phyloP scores from a whole-genome alignment of 2,888 invertebrate species.

The Lochmaea capreae region DNA sequence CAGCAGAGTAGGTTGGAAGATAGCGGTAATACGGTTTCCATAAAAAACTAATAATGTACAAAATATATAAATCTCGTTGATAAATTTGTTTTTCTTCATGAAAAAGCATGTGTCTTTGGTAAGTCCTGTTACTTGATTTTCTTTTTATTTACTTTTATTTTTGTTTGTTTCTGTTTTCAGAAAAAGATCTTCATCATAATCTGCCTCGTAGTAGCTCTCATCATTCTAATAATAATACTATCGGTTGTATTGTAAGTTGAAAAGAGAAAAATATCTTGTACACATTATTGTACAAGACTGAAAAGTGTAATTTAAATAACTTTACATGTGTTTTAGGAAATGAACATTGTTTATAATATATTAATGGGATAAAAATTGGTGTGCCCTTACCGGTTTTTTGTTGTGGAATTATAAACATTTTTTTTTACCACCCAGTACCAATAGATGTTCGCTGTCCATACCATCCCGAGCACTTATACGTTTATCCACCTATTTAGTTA shows the following conservation, averaged over 20 bases:
- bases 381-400: slow-evolving; percentile 25
- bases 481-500: neutral
- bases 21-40: no score
- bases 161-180: slow-evolving; percentile 77
- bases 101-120: slow-evolving; percentile 25
- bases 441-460: slow-evolving; percentile 10
- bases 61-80: neutral
- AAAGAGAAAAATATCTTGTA: slow-evolving; percentile 25
- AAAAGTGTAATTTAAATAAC: slow-evolving; percentile 34
- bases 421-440: slow-evolving; percentile 23
- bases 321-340: slow-evolving; percentile 30
- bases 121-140: slow-evolving; percentile 35
- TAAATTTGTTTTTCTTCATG: neutral
- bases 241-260: slow-evolving; percentile 57
- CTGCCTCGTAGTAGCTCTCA: slow-evolving; percentile 83
- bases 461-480: neutral
- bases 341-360: slow-evolving; percentile 36
- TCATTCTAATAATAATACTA: slow-evolving; percentile 82
- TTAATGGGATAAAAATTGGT: slow-evolving; percentile 30
- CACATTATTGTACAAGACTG: slow-evolving; percentile 1
- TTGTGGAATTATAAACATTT: slow-evolving; percentile 27
- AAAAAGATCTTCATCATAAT: slow-evolving; percentile 90
- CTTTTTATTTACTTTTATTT: slow-evolving; percentile 67
- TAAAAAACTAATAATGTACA: no score
- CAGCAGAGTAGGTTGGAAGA: no score